Conservation (phyloP, 2,113 vertebrate genomes). For the Pandion haliaetus region DNA sequence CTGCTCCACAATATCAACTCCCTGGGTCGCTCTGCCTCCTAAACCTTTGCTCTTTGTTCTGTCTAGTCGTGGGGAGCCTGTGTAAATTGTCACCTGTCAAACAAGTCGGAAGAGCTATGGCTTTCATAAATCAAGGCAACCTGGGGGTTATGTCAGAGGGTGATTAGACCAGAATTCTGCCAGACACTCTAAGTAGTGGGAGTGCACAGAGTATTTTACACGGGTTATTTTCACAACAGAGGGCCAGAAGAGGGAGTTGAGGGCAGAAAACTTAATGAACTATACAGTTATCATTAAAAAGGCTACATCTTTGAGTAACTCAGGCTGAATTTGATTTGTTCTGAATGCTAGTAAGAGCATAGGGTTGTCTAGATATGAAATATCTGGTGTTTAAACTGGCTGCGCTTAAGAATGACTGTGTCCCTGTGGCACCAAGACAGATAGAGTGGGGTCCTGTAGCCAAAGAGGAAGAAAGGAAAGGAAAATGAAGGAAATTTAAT, state of each 20-base stretch:
- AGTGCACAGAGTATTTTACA: neutral
- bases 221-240: neutral
- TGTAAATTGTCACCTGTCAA: neutral
- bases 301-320: neutral
- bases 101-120: neutral
- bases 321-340: neutral
- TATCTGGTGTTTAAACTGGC: neutral
- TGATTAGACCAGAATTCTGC: neutral
- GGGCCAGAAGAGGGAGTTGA: neutral
- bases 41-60: neutral
- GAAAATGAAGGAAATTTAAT: neutral
- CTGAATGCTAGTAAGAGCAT: neutral
- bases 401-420: neutral
- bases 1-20: neutral
- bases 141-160: neutral
- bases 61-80: neutral
- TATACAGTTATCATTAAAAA: neutral
- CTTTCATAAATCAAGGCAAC: neutral
- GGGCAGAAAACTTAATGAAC: neutral
- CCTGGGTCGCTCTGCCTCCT: neutral
- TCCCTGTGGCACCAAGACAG: neutral
- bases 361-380: neutral
- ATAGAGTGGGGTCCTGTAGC: neutral
- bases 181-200: neutral
- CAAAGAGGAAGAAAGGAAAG: neutral